Evolutionary conservation across 2,113 vertebrate species (phyloP).

Genomic region (Setophaga kirtlandii): DNA sequence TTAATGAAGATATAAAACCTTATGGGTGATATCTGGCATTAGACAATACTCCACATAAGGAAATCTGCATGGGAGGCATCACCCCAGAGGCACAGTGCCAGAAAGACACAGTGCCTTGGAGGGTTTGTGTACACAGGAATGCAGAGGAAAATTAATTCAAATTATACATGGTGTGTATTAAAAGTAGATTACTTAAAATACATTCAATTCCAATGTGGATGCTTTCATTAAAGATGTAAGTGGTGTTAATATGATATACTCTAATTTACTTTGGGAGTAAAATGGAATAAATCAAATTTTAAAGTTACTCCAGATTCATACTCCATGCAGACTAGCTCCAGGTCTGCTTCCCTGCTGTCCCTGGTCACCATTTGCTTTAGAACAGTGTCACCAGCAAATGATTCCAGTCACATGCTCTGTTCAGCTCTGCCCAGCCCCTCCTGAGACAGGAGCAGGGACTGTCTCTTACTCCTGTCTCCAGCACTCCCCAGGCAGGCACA

Average conservation of each 20-base stretch:
- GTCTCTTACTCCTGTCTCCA: fast-evolving
- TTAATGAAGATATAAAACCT: neutral
- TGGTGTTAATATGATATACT: neutral
- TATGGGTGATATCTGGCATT: neutral
- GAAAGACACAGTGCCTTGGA: neutral
- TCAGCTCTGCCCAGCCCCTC: neutral
- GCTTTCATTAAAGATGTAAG: conserved; percentile 8
- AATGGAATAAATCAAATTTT: neutral
- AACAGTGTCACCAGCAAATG: neutral
- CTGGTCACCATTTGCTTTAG: neutral
- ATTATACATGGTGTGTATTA: neutral
- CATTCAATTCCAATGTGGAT: neutral
- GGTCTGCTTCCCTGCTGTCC: neutral
- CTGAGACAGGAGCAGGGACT: neutral
- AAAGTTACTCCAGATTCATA: neutral
- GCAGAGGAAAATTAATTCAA: neutral
- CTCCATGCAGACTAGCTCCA: neutral
- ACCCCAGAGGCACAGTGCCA: neutral
- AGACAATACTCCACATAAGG: neutral
- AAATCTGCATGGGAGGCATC: neutral
- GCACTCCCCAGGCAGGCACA: neutral
- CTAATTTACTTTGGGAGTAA: neutral
- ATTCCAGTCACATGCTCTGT: neutral
- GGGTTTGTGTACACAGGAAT: neutral
- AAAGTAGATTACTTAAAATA: conserved; percentile 18